Evolutionary conservation across 2,888 invertebrate genomes (phyloP).

Genomic region (Marasmarcha lunaedactyla): DNA sequence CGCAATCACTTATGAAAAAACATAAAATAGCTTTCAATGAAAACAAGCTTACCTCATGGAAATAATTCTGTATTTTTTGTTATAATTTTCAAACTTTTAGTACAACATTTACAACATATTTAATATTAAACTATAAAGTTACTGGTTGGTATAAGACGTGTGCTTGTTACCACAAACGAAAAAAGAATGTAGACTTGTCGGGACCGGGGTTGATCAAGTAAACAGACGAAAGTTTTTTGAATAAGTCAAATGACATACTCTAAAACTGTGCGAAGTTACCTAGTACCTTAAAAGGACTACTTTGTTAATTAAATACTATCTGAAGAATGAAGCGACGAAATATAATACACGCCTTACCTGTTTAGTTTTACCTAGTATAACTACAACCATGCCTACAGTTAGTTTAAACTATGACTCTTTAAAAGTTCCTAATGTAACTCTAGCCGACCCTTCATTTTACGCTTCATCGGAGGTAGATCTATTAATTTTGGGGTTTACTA

Average conservation of each 20-base stretch:
- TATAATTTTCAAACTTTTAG: too few relatives aligned
- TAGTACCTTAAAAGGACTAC: background rate
- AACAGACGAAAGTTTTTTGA: slow-evolving; percentile 5
- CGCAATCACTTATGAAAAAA: too few relatives aligned
- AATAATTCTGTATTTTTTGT: too few relatives aligned
- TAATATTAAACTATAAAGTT: too few relatives aligned
- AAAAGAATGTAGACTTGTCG: too few relatives aligned
- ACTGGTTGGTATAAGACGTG: too few relatives aligned
- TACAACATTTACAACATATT: too few relatives aligned
- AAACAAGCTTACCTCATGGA: too few relatives aligned
- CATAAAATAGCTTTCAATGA: too few relatives aligned
- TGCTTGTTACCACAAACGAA: too few relatives aligned
- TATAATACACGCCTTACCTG: slow-evolving; percentile 4
- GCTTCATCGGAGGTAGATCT: background rate
- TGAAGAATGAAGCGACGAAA: too few relatives aligned
- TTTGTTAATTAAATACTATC: too few relatives aligned
- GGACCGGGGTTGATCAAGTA: slow-evolving; percentile 5
- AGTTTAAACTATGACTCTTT: background rate
- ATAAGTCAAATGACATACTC: slow-evolving; percentile 8
- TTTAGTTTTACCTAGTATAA: slow-evolving; percentile 2
- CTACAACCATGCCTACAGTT: background rate
- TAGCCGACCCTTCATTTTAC: slow-evolving; percentile 1
- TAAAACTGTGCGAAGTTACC: slow-evolving; percentile 3
- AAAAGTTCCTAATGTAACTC: background rate
- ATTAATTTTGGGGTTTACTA: slow-evolving; percentile 13